phyloP scores from a whole-genome alignment of 2,113 vertebrate species.

The Parus major region DNA sequence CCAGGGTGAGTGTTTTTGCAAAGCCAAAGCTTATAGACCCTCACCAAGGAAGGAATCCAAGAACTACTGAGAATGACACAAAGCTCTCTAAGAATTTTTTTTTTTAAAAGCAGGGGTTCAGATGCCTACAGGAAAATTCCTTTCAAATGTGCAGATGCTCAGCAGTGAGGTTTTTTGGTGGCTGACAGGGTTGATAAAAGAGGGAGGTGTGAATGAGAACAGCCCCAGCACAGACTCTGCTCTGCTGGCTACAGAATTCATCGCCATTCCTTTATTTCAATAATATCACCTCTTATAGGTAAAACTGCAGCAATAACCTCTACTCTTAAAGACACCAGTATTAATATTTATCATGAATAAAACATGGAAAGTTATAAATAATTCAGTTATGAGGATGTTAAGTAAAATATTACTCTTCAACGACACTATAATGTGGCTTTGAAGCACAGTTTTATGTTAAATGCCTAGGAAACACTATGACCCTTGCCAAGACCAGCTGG shows the following conservation, averaged over 20 bases:
- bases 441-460: slow-evolving; percentile 72
- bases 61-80: not conserved
- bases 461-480: slow-evolving; percentile 63
- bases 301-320: slow-evolving; percentile 67
- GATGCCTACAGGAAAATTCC: not conserved
- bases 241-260: slow-evolving; percentile 17
- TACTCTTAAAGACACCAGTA: slow-evolving; percentile 68
- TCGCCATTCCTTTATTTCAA: slow-evolving; percentile 16
- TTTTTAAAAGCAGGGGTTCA: not conserved
- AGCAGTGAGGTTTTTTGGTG: not conserved
- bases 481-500: slow-evolving; percentile 67
- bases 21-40: not conserved
- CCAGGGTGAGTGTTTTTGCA: not conserved
- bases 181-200: slow-evolving; percentile 2
- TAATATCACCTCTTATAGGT: slow-evolving; percentile 66
- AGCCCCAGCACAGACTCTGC: not conserved
- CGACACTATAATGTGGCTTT: slow-evolving; percentile 78
- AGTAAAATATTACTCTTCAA: slow-evolving; percentile 76
- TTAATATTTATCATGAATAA: slow-evolving; percentile 78
- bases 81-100: not conserved
- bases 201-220: slow-evolving; percentile 19
- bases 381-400: slow-evolving; percentile 79
- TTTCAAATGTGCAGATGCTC: slow-evolving; percentile 7
- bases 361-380: slow-evolving; percentile 80
- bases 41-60: not conserved